Conservation (phyloP, 2,113 vertebrate genomes). For the Labeo rohita region DNA sequence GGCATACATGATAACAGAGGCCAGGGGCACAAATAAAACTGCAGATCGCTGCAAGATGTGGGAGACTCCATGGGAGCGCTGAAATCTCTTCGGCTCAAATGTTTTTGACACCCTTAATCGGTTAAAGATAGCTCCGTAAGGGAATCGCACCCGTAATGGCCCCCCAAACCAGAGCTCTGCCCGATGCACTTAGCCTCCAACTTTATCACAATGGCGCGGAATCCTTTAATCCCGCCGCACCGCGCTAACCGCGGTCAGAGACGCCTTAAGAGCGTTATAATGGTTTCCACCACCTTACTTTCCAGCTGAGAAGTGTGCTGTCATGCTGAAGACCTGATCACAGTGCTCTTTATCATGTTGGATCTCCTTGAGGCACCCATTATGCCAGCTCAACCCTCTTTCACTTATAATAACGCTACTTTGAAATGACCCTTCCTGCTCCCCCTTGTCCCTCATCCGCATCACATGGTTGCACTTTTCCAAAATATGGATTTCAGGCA, state of each 20-base stretch:
- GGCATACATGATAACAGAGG: constrained; percentile 49
- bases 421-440: constrained; percentile 29
- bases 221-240: constrained; percentile 9
- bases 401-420: constrained; percentile 30
- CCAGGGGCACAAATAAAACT: constrained; percentile 57
- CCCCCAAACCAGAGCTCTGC: constrained; percentile 52
- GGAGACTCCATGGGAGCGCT: constrained; percentile 44
- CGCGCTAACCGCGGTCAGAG: neutral
- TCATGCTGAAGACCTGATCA: constrained; percentile 47
- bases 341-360: constrained; percentile 43
- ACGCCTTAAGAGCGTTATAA: constrained; percentile 42
- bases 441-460: constrained; percentile 14
- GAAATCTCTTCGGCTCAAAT: constrained; percentile 59
- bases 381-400: constrained; percentile 8
- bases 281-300: constrained; percentile 51
- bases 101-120: constrained; percentile 64
- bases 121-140: constrained; percentile 56
- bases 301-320: constrained; percentile 26
- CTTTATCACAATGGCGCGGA: constrained; percentile 50
- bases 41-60: constrained; percentile 72
- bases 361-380: constrained; percentile 33
- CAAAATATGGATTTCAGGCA: constrained; percentile 44
- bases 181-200: constrained; percentile 60
- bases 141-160: constrained; percentile 60
- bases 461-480: constrained; percentile 53